Evolutionary conservation across 2,888 invertebrate genomes (phyloP).

Genomic region (Leucophenga maculata): DNA sequence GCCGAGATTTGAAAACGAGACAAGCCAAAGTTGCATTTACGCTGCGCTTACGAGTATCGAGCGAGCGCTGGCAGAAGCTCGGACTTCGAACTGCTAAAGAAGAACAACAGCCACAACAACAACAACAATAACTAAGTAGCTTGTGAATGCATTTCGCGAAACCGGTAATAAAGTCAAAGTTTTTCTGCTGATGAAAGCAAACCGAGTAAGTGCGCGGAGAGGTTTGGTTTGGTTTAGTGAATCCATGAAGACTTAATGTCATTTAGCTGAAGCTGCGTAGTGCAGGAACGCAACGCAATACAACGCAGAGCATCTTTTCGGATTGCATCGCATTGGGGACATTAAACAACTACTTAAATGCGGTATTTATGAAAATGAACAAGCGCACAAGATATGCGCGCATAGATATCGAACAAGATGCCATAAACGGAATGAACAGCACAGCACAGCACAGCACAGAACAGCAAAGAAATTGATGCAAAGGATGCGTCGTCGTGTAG

Average conservation of each 20-base stretch:
- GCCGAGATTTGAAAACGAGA: constrained; percentile 11
- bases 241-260: constrained; percentile 15
- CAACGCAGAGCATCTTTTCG: too few relatives aligned
- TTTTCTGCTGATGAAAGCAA: too few relatives aligned
- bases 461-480: too few relatives aligned
- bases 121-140: too few relatives aligned
- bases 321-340: constrained; percentile 22
- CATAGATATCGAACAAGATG: constrained; percentile 25
- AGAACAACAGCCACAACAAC: too few relatives aligned
- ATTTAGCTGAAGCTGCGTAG: constrained; percentile 6
- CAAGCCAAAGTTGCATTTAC: not conserved
- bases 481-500: not conserved
- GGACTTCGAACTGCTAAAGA: too few relatives aligned
- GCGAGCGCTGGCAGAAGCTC: too few relatives aligned
- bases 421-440: constrained; percentile 5
- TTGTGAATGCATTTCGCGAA: not conserved
- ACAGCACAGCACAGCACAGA: not conserved
- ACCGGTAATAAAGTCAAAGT: constrained; percentile 15
- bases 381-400: constrained; percentile 33
- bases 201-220: too few relatives aligned
- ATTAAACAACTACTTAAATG: constrained; percentile 43
- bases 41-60: not conserved
- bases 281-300: too few relatives aligned
- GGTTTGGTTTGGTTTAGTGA: too few relatives aligned
- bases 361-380: constrained; percentile 65